A percentile compares a stretch with the other conserved stretches of the same genome.
phyloP scores from a whole-genome alignment of 2,888 invertebrate genomes.

The Patella caerulea region DNA sequence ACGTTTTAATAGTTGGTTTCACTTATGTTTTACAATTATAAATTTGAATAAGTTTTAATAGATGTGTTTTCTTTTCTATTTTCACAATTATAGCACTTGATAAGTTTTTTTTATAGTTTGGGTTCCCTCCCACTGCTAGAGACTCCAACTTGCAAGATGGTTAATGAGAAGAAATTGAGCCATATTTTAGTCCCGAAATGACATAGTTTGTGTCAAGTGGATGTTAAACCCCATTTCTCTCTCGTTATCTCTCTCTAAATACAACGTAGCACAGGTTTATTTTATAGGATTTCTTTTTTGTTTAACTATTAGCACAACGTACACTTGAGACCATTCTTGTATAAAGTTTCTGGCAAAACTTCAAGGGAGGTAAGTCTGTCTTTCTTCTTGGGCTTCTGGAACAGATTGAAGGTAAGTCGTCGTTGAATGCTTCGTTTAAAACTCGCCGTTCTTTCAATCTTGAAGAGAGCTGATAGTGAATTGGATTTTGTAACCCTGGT shows the following conservation, averaged over 20 bases:
- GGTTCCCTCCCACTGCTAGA: neutral
- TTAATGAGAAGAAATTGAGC: neutral
- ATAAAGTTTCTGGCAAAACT: neutral
- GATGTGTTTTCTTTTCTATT: neutral
- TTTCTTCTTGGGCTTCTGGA: neutral
- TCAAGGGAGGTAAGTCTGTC: neutral
- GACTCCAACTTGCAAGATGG: neutral
- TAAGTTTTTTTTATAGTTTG: neutral
- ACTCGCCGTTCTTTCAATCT: neutral
- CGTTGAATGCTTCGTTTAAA: neutral
- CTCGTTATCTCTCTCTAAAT: neutral
- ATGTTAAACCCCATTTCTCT: neutral
- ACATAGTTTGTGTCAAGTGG: too few relatives aligned
- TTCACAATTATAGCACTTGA: neutral
- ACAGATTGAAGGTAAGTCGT: neutral
- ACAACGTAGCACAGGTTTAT: too few relatives aligned
- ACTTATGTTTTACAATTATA: neutral
- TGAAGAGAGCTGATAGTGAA: neutral
- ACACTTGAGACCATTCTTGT: neutral
- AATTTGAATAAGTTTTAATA: neutral
- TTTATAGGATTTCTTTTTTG: too few relatives aligned
- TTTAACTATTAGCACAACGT: neutral
- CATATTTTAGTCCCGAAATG: too few relatives aligned
- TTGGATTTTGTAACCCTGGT: neutral
- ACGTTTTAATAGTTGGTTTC: too few relatives aligned